A percentile compares a stretch with the other conserved stretches of the same genome.
Conservation (phyloP, 2,797 vertebrate species). For the Oreortyx pictus region DNA sequence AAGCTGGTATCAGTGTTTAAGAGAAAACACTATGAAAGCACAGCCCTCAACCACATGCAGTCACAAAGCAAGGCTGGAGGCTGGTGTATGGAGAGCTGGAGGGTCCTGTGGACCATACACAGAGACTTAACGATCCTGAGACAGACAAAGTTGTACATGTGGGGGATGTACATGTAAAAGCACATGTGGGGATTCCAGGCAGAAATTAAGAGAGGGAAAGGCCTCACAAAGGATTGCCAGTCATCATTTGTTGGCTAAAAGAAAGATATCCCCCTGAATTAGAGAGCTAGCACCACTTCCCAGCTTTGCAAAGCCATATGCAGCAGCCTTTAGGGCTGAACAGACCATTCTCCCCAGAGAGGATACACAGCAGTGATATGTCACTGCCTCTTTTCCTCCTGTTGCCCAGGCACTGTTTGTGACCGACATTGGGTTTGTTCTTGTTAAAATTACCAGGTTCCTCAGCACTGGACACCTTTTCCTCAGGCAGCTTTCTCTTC, state of each 20-base stretch:
- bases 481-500: conserved; percentile 58
- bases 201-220: background rate
- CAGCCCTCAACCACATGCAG: rapidly evolving
- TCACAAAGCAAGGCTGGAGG: background rate
- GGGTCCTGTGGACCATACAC: background rate
- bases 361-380: background rate
- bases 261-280: background rate
- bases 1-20: rapidly evolving
- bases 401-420: background rate
- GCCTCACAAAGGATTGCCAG: background rate
- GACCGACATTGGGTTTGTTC: background rate
- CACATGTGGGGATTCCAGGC: background rate
- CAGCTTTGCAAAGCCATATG: background rate
- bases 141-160: background rate
- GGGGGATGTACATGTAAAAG: too few species aligned
- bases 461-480: conserved; percentile 28
- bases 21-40: background rate
- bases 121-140: background rate
- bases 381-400: background rate
- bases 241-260: background rate
- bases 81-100: background rate
- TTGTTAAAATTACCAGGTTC: conserved; percentile 62
- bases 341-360: background rate
- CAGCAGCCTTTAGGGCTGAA: background rate
- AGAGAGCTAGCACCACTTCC: background rate